These are phyloP conservation scores for Elegia similella DNA, from an alignment of 2,888 invertebrate species.

Conservation along the genomic window DNA sequence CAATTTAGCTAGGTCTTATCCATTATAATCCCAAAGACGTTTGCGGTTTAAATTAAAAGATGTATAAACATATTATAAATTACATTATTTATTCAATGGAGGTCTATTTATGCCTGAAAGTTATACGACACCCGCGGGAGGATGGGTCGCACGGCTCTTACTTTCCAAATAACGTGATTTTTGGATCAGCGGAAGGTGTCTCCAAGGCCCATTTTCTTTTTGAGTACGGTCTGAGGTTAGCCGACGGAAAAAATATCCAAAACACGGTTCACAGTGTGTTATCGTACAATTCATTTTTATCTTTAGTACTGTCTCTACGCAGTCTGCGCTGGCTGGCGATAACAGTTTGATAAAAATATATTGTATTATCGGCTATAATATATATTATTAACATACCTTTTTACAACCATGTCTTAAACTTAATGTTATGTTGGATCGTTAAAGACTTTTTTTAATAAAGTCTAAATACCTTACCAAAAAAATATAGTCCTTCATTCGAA, in stretches of 20 bases:
- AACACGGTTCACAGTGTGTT: neutral
- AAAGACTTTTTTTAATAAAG: too few species aligned
- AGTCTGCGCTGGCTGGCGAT: neutral
- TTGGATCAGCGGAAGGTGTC: slow-evolving; percentile 8
- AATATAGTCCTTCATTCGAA: too few species aligned
- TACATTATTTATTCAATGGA: too few species aligned
- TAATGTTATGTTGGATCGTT: too few species aligned
- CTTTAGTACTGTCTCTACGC: neutral
- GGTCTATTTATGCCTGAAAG: neutral
- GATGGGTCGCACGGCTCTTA: neutral
- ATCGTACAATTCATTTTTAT: neutral
- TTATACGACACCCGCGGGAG: slow-evolving; percentile 1
- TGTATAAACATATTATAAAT: too few species aligned
- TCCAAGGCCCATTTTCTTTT: slow-evolving; percentile 3
- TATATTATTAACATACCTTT: too few species aligned
- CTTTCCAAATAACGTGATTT: slow-evolving; percentile 11
- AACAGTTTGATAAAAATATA: neutral
- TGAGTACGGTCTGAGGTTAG: neutral
- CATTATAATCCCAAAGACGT: too few species aligned
- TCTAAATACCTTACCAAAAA: too few species aligned
- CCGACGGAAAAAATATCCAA: neutral
- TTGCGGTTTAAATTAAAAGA: too few species aligned
- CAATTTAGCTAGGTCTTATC: too few species aligned
- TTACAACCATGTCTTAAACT: too few species aligned
- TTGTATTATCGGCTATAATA: too few species aligned